Base-by-base conservation (phyloP, 2,113 vertebrate species). In the Ahaetulla prasina region DNA sequence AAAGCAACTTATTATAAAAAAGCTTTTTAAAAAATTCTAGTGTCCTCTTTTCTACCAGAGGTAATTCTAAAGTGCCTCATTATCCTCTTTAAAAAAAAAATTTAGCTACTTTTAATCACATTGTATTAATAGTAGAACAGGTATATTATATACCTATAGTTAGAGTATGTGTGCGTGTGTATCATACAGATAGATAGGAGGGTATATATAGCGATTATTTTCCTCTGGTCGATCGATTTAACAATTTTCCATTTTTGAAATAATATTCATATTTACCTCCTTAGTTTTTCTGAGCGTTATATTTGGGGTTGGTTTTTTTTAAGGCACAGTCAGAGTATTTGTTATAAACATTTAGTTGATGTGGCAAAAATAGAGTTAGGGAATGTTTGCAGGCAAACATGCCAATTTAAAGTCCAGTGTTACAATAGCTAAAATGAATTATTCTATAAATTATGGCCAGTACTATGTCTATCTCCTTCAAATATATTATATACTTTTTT, bases 361-460 rank as follows among this genome's bases (percentile, higher is more conserved):
- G 45, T 35, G 10, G 30, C 22, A 68, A 10, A 30, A 92, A 94
- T 27, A 22, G 23, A 50, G 18, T n/a, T 91, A 92, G 74, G 90
- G 91, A 85, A 68, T 95, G 90, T 92, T 93, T 93, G 95, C 85
- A 49, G 50, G 95, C 89, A 93, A 95, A 96, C 91, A 95, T 95
- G 93, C 95, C 93, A 89, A 49, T 93, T 95, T 94, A 93, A 96
- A 93, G 91, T 94, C 85, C 90, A 94, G 89, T 95, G 94, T 88
- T 91, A 14, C 86, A 94, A 94, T 25, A 96, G 92, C 8, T 8
- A 0, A 53, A n/a, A 91, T 90, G 92, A 90, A 91, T 1, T 1
- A 93, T 89, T 43, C 54, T 63, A 12, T 43, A 90, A 93, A 35
- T 68, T 85, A 87, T 87, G 50, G 85, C 39, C 85, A 80, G 50